Evolutionary conservation across 2,113 vertebrate species (phyloP).

Genomic region (Aplodontia rufa): DNA sequence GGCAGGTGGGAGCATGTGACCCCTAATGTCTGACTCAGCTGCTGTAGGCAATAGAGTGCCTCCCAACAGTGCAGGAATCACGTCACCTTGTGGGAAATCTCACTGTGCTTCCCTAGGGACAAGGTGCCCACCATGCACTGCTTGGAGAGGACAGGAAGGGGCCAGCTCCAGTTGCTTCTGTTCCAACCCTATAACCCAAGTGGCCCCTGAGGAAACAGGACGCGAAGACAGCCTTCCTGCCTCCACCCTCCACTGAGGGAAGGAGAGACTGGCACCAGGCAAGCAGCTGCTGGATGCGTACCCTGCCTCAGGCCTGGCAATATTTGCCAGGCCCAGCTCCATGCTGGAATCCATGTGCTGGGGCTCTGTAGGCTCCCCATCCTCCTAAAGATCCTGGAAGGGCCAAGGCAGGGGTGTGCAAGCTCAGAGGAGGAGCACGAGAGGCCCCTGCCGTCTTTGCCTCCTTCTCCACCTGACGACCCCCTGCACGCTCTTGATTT

Average conservation of each 20-base stretch:
- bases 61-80: not conserved
- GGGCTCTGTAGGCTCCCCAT: not conserved
- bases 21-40: too few species aligned
- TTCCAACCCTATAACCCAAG: not conserved
- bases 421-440: too few species aligned
- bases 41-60: not conserved
- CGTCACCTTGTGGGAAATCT: too few species aligned
- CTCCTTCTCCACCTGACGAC: too few species aligned
- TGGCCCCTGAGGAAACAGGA: not conserved
- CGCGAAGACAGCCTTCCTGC: not conserved
- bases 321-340: not conserved
- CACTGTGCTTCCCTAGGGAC: not conserved
- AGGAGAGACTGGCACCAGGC: not conserved
- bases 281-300: too few species aligned
- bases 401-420: not conserved
- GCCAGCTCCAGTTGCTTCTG: not conserved
- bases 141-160: not conserved
- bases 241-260: not conserved
- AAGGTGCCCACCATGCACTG: not conserved
- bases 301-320: not conserved
- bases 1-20: not conserved
- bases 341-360: rapidly evolving
- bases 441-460: too few species aligned
- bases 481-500: too few species aligned
- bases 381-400: not conserved